Base-by-base conservation (phyloP, 1,140 invertebrate genomes). In the Latrodectus geometricus region DNA sequence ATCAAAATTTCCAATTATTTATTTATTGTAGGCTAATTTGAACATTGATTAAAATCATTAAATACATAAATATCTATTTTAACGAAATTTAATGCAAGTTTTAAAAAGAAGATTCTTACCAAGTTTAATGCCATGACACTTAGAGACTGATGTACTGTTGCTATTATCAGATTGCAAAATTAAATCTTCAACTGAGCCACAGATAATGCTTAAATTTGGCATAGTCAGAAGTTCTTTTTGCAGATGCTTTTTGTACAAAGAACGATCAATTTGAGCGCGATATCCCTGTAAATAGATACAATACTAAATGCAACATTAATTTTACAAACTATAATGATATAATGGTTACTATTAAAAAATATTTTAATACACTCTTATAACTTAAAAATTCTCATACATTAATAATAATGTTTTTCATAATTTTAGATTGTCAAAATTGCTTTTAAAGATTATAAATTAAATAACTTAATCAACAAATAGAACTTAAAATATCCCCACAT, bases 261-360 rank as follows among this genome's bases (percentile, higher is more conserved):
- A 90, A 79, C 97, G 92, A 91, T 98, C 97, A 86, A 98, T 97
- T 92, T 98, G 97, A 20, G 97, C 97, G 87, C 97, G 91, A 4
- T 94, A 93, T 48, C 97, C 97, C 49, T 88, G n/a, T 21, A 35
- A 35, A 35, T 35, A 35, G 35, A 35, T n/a, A n/a, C n/a, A n/a
- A n/a, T n/a, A n/a, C n/a, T n/a, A 83, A 8, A 61, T 20, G 14
- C 12, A 11, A 52, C 21, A 80, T 8, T 11, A 54, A 21, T n/a
- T 49, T 61, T 14, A 61, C 54, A 61, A 61, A 20, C 7, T 1
- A 7, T 21, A 20, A 9, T 20, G 2, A 14, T 61, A 61, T 4
- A 61, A 61, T 61, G 17, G 17, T 35, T 35, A 61, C 8, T 61
- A 61, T 61, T 61, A 35, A 3, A 35, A 35, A 35, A 35, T 35